phyloP scores from a whole-genome alignment of 2,113 vertebrate species.

The Eulacestoma nigropectus region DNA sequence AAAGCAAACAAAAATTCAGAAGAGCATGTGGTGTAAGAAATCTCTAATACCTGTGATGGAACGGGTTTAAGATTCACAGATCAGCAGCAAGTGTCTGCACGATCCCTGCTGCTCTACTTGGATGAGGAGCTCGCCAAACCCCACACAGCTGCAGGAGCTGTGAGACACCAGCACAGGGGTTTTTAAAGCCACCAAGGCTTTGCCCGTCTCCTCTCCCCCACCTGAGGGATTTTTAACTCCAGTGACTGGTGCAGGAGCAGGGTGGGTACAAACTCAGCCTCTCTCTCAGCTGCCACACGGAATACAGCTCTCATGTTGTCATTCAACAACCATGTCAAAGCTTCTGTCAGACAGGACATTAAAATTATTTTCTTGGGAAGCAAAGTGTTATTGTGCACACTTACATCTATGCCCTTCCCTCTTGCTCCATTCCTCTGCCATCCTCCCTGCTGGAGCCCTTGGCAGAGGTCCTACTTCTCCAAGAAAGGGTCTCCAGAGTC shows the following conservation, averaged over 20 bases:
- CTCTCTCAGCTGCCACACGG: neutral
- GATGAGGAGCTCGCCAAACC: neutral
- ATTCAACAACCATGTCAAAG: neutral
- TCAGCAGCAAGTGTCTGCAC: neutral
- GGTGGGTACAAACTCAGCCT: neutral
- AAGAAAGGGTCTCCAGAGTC: neutral
- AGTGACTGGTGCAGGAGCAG: neutral
- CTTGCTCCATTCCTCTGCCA: neutral
- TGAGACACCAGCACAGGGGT: neutral
- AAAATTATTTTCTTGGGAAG: neutral
- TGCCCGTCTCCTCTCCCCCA: neutral
- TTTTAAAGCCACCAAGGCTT: neutral
- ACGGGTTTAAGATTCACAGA: neutral
- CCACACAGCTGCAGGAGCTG: neutral
- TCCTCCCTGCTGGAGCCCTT: neutral
- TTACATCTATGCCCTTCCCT: neutral
- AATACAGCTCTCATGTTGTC: rapidly evolving
- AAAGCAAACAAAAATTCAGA: neutral
- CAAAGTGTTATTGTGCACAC: neutral
- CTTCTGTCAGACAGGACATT: neutral
- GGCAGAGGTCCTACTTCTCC: neutral
- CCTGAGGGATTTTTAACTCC: neutral
- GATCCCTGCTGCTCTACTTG: neutral
- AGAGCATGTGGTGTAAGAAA: neutral
- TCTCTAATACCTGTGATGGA: neutral